Conservation (phyloP, 2,113 vertebrate species). For the Scartelaos histophorus region DNA sequence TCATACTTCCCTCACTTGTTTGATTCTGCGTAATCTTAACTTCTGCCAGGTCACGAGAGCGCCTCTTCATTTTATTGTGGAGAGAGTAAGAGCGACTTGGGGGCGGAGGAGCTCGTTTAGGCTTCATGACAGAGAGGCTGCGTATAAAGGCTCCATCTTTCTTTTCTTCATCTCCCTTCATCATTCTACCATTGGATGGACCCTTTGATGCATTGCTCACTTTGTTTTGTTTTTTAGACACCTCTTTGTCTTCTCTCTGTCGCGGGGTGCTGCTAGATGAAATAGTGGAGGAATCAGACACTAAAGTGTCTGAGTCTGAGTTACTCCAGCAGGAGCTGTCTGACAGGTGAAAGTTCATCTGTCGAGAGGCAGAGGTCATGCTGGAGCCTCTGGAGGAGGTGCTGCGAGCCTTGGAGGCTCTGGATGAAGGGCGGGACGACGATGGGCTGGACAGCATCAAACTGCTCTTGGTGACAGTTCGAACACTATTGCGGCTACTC, state of each 20-base stretch:
- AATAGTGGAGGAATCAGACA: slow-evolving; percentile 93
- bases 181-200: slow-evolving; percentile 44
- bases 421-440: slow-evolving; percentile 80
- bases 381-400: slow-evolving; percentile 79
- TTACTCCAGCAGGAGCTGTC: slow-evolving; percentile 89
- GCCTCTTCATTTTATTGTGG: slow-evolving; percentile 82
- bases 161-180: slow-evolving; percentile 53
- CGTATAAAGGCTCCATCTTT: slow-evolving; percentile 72
- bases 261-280: slow-evolving; percentile 74
- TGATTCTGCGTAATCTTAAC: slow-evolving; percentile 9
- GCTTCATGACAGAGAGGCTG: slow-evolving; percentile 88
- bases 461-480: slow-evolving; percentile 92
- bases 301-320: slow-evolving; percentile 92
- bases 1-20: slow-evolving; percentile 36
- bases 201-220: slow-evolving; percentile 46
- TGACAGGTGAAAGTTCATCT: slow-evolving; percentile 53
- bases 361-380: slow-evolving; percentile 55
- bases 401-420: slow-evolving; percentile 74
- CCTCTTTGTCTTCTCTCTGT: slow-evolving; percentile 29
- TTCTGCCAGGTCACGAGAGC: slow-evolving; percentile 72
- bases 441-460: slow-evolving; percentile 80
- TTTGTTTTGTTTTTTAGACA: slow-evolving; percentile 43
- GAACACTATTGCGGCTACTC: slow-evolving; percentile 81
- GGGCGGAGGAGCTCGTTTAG: slow-evolving; percentile 81
- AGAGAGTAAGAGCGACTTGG: slow-evolving; percentile 90